A percentile compares a stretch with the other conserved stretches of the same genome.
Conservation (phyloP, 2,113 vertebrate species). For the Anoura caudifer region DNA sequence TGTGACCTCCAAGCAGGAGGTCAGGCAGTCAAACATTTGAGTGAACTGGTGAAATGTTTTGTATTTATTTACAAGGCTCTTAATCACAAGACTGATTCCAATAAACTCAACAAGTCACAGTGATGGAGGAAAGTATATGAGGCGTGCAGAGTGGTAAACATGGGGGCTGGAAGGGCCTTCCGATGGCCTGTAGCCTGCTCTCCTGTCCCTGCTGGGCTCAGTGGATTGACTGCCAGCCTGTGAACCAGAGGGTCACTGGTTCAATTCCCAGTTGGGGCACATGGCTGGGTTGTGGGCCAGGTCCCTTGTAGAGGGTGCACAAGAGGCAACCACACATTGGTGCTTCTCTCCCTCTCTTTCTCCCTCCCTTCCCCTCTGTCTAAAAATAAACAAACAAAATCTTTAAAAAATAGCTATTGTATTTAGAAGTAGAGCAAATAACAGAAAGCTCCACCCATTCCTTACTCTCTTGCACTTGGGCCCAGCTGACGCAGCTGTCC, state of each 20-base stretch:
- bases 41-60: constrained; percentile 49
- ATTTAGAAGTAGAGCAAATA: background rate
- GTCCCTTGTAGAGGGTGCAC: too few relatives aligned
- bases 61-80: constrained; percentile 52
- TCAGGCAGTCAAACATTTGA: constrained; percentile 34
- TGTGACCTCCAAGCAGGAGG: constrained; percentile 47
- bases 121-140: background rate
- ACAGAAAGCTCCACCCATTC: background rate
- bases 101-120: constrained; percentile 49
- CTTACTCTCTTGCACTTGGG: background rate
- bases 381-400: too few relatives aligned
- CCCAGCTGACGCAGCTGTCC: background rate
- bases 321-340: too few relatives aligned
- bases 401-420: background rate
- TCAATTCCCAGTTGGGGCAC: too few relatives aligned
- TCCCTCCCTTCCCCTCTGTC: too few relatives aligned
- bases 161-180: background rate
- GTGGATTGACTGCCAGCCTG: too few relatives aligned
- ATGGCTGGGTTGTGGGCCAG: too few relatives aligned
- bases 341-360: too few relatives aligned
- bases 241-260: too few relatives aligned
- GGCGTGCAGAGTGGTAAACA: background rate
- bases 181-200: background rate
- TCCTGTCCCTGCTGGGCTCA: background rate
- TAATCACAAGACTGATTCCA: constrained; percentile 23